Evolutionary conservation across 2,113 vertebrate species (phyloP).

Genomic region (Anolis sagrei): DNA sequence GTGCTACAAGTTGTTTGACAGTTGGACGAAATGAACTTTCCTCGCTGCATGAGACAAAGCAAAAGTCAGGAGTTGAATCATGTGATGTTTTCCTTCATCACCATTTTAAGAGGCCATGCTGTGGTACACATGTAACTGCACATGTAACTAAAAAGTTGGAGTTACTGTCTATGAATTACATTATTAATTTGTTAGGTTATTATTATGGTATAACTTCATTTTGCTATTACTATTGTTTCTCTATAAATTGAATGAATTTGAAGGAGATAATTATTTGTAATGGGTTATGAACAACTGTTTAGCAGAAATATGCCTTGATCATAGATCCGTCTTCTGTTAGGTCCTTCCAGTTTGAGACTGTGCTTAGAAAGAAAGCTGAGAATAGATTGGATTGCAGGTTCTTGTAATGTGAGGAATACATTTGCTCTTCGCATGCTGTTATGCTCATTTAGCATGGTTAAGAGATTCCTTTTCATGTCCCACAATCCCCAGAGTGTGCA

Average conservation of each 20-base stretch:
- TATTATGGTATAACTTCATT: neutral
- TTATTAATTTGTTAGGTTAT: neutral
- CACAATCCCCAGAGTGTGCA: neutral
- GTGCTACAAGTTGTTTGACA: neutral
- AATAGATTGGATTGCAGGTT: neutral
- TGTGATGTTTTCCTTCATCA: neutral
- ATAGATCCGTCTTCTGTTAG: neutral
- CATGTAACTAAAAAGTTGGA: neutral
- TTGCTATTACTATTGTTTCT: neutral
- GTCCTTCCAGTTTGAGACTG: neutral
- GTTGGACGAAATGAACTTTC: neutral
- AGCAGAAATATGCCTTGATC: neutral
- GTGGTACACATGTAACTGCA: neutral
- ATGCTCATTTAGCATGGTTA: neutral
- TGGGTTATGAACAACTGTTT: neutral
- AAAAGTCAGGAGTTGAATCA: neutral
- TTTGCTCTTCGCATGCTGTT: neutral
- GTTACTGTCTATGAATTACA: neutral
- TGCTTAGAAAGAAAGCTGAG: neutral
- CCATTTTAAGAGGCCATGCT: neutral
- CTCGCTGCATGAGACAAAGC: neutral
- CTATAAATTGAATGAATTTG: neutral
- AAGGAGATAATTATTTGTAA: neutral
- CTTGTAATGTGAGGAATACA: no score
- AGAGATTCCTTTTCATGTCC: no score